These are phyloP conservation scores for Epizoanthus fatuus DNA, from an alignment of 92 coral and sea anemone species.

Conservation along the genomic window DNA sequence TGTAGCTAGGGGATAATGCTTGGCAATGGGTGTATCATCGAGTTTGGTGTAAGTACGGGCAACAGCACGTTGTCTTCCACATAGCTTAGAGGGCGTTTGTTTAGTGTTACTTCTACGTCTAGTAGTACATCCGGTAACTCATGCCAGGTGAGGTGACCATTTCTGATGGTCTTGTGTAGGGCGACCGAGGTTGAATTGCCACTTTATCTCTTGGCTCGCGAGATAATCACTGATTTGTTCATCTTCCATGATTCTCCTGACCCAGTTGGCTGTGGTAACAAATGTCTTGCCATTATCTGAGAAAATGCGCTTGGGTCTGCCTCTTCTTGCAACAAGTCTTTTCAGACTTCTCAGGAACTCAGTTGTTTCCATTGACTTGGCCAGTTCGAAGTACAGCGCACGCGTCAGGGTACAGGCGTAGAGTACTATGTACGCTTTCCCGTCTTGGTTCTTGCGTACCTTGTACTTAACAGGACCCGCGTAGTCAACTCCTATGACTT, in stretches of 20 bases:
- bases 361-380: background rate
- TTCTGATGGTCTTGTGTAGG: no score
- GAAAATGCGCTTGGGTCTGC: background rate
- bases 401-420: no score
- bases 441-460: constrained; percentile 4
- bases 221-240: background rate
- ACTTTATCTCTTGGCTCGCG: background rate
- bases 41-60: no score
- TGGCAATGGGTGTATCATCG: no score
- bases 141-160: no score
- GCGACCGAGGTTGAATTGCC: no score
- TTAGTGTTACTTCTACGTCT: no score
- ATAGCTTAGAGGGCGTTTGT: no score
- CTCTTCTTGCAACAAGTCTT: background rate
- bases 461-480: constrained; percentile 13
- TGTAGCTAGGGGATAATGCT: no score
- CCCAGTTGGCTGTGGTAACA: background rate
- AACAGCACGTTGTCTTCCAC: no score
- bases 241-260: background rate
- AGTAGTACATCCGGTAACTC: no score
- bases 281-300: background rate
- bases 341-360: background rate
- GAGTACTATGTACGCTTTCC: background rate
- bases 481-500: constrained; percentile 20
- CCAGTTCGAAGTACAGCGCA: background rate